A percentile compares a stretch with the other conserved stretches of the same genome.
Conservation (phyloP, 1,140 invertebrate species). For the Eumeta japonica region DNA sequence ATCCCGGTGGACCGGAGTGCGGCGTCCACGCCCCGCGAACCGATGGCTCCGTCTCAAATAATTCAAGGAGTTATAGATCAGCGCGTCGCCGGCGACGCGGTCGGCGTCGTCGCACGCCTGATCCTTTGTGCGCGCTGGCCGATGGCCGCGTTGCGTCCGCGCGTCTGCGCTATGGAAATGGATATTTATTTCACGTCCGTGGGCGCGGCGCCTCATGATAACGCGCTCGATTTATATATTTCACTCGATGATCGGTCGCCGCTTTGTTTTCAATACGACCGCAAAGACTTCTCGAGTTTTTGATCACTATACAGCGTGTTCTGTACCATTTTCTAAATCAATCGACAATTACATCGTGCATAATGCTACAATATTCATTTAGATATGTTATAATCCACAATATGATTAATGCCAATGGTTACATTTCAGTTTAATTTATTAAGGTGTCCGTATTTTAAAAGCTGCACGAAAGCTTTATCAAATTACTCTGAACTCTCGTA, state of each 20-base stretch:
- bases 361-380: no score
- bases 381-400: no score
- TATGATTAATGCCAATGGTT: no score
- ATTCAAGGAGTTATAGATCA: constrained; percentile 56
- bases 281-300: constrained; percentile 17
- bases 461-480: no score
- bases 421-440: no score
- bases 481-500: no score
- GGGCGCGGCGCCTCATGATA: constrained; percentile 38
- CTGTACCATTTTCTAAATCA: no score
- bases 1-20: constrained; percentile 44
- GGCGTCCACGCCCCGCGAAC: constrained; percentile 48
- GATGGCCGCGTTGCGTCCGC: constrained; percentile 1
- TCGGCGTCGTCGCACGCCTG: neutral
- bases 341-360: no score
- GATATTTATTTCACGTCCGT: constrained; percentile 48
- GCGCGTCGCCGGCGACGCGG: constrained; percentile 20
- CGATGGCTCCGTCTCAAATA: constrained; percentile 56
- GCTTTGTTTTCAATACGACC: constrained; percentile 33
- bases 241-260: constrained; percentile 44
- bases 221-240: constrained; percentile 50
- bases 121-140: neutral
- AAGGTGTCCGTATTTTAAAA: no score
- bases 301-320: neutral
- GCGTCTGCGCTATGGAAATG: constrained; percentile 50